Percentiles rank a stretch among this genome's conserved stretches.
phyloP scores from a whole-genome alignment of 2,113 vertebrate genomes.

The Castor canadensis region DNA sequence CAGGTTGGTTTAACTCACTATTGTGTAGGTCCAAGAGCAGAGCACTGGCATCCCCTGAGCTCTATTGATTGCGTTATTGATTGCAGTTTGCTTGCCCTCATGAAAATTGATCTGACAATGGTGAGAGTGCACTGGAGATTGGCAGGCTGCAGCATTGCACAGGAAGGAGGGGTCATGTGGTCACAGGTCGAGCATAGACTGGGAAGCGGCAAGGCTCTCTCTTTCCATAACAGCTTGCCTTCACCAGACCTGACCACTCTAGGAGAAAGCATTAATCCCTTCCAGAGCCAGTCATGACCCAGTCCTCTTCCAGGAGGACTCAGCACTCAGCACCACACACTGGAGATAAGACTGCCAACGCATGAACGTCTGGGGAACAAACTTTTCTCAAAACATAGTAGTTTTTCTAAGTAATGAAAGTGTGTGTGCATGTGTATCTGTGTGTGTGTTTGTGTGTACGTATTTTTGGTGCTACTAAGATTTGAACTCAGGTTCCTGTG shows the following conservation, averaged over 20 bases:
- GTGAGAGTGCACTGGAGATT: too few relatives aligned
- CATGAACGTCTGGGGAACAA: not conserved
- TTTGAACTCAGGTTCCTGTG: too few relatives aligned
- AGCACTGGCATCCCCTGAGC: accelerated
- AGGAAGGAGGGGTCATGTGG: not conserved
- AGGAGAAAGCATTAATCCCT: not conserved
- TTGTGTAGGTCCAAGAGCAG: not conserved
- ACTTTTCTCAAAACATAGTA: not conserved
- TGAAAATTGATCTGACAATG: too few relatives aligned
- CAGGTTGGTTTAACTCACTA: not conserved
- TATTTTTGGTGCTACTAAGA: too few relatives aligned
- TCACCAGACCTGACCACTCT: not conserved
- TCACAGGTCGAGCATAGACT: not conserved
- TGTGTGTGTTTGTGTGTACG: too few relatives aligned
- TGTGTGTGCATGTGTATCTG: too few relatives aligned
- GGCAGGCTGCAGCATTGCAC: not conserved
- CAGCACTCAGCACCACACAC: too few relatives aligned
- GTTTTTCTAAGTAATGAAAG: too few relatives aligned
- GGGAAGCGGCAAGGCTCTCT: not conserved
- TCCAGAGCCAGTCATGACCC: not conserved
- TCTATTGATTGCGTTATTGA: not conserved
- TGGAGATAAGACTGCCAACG: accelerated
- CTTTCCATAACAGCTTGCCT: not conserved
- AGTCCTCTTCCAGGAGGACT: not conserved
- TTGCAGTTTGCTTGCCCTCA: not conserved